Base-by-base conservation (phyloP, 2,888 invertebrate genomes). In the Mechanitis messenoides region DNA sequence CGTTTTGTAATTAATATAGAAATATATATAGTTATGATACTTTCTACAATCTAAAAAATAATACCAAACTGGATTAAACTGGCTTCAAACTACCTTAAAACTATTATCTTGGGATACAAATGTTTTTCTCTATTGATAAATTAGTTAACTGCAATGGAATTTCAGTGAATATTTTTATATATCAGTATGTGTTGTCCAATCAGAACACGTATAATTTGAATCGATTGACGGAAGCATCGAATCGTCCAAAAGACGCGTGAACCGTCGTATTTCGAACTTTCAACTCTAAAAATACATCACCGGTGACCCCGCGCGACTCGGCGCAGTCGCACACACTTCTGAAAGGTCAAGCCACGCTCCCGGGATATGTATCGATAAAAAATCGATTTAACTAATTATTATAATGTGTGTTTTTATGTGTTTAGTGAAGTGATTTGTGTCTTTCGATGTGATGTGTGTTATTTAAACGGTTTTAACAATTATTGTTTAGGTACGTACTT, bases 211-310 rank as follows among this genome's bases (percentile, higher is more conserved):
- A 50, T 50, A 50, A n/a, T 47, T 33, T 53, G 38, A 38, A 59
- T 58, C 59, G 45, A 71, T 69, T 73, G 69, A 70, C 77, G 80
- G 79, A 80, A 80, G 76, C 70, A 66, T 60, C 65, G 57, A 59
- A 62, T 61, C 63, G 64, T 62, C 66, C 66, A 66, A 60, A 65
- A 69, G 71, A 69, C 67, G 62, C 78, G 79, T 77, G 79, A 83
- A 80, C 82, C 81, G 81, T 77, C 82, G 87, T 86, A 88, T 88
- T 90, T 87, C 90, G 90, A 91, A 91, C 90, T 91, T 90, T 90
- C 88, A 91, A 91, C 90, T 90, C 90, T 91, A 91, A 90, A 91
- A 91, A 91, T 91, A 91, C 83, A 81, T 79, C 77, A 74, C 74
- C 78, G 79, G 81, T 90, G 90, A 90, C 90, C 90, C 89, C 88